A percentile compares a stretch with the other conserved stretches of the same genome.
Conservation (phyloP, 2,113 vertebrate genomes). For the crab-eating macaque (Macaca fascicularis) region T2T-MFA8v1.1 NC_088381.1:51375001-51375500, state of each 20-base stretch:
- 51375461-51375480: background rate
- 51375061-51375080: background rate
- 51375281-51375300: background rate
- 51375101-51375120: rapidly evolving
- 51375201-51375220: background rate
- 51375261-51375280: rapidly evolving
- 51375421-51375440: background rate
- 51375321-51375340: background rate
- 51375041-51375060: background rate
- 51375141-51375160: background rate
- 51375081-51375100: background rate
- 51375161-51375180: background rate
- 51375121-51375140: background rate
- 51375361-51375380: background rate
- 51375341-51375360: background rate
- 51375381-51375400: background rate
- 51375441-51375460: background rate
- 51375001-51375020: background rate
- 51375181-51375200: background rate
- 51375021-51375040: background rate
- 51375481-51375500: background rate
- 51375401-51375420: background rate
- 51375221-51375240: background rate
- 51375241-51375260: background rate
- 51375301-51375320: background rate